phyloP scores from a whole-genome alignment of 2,113 vertebrate genomes.

The Peromyscus maniculatus region DNA sequence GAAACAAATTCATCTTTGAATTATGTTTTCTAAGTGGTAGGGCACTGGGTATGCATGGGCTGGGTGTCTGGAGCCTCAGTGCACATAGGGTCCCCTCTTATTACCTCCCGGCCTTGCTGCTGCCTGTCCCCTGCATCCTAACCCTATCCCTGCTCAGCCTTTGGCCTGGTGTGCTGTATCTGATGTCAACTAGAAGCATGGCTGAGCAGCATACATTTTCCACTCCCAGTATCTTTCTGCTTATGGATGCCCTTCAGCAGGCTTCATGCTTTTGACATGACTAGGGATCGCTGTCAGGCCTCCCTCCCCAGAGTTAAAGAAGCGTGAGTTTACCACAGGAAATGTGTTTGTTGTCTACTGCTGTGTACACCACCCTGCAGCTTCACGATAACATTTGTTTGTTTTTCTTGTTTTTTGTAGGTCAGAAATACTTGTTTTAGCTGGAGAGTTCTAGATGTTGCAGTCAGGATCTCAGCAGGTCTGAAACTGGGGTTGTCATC shows the following conservation, averaged over 20 bases:
- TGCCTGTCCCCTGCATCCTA: too few species aligned
- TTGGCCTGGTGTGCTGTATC: not conserved
- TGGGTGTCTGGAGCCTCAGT: not conserved
- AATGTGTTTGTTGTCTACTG: not conserved
- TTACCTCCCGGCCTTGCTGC: too few species aligned
- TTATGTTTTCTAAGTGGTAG: not conserved
- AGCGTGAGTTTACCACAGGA: not conserved
- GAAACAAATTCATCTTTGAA: not conserved
- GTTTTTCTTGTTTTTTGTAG: not conserved
- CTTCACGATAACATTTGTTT: not conserved
- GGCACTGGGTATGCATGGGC: accelerated
- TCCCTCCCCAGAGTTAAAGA: not conserved
- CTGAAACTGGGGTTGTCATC: not conserved
- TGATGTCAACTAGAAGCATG: not conserved
- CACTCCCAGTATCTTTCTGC: accelerated
- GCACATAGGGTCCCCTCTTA: accelerated
- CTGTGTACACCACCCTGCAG: too few species aligned
- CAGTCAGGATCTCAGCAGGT: not conserved
- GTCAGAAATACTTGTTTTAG: not conserved
- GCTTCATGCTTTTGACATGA: not conserved
- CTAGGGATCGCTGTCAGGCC: not conserved
- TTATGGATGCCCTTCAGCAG: not conserved
- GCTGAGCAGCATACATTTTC: not conserved
- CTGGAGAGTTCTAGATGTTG: not conserved
- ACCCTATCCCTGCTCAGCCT: not conserved